A percentile compares a stretch with the other conserved stretches of the same genome.
Evolutionary conservation across 2,113 vertebrate species (phyloP).

Genomic region (Colius striatus): DNA sequence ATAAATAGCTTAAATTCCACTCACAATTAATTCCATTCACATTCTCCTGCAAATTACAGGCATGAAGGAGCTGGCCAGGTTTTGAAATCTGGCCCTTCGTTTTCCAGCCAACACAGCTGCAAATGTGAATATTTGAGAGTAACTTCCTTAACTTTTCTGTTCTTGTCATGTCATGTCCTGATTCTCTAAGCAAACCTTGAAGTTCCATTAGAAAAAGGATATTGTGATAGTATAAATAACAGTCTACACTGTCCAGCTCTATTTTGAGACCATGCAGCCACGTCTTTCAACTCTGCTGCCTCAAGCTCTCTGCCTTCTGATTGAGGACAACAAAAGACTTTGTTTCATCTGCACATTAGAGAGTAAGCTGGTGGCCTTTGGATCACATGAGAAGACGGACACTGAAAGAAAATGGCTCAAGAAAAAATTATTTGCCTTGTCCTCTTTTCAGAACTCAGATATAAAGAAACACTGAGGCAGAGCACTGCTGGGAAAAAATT

Average conservation of each 20-base stretch:
- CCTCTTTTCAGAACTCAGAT: slow-evolving; percentile 15
- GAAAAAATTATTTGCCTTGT: neutral
- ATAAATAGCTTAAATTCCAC: slow-evolving; percentile 25
- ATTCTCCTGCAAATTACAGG: neutral
- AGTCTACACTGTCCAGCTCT: neutral
- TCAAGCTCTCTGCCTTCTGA: neutral
- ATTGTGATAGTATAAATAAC: neutral
- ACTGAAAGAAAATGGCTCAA: slow-evolving; percentile 11
- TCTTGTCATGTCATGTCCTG: slow-evolving; percentile 2
- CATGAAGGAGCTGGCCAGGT: neutral
- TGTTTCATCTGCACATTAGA: slow-evolving; percentile 21
- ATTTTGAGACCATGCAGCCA: neutral
- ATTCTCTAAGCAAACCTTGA: neutral
- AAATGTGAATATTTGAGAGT: slow-evolving; percentile 33
- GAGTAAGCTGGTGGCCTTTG: neutral
- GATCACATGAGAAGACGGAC: neutral
- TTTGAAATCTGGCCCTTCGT: slow-evolving; percentile 33
- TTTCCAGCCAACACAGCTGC: neutral
- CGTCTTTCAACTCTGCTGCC: neutral
- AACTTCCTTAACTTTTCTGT: neutral
- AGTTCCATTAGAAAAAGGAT: slow-evolving; percentile 5
- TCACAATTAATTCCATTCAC: slow-evolving; percentile 11
- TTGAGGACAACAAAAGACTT: slow-evolving; percentile 4
- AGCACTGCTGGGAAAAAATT: slow-evolving; percentile 45
- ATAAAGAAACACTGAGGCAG: neutral